Conservation (phyloP, 2,888 invertebrate genomes). For the Drosophila maculinotata region DNA sequence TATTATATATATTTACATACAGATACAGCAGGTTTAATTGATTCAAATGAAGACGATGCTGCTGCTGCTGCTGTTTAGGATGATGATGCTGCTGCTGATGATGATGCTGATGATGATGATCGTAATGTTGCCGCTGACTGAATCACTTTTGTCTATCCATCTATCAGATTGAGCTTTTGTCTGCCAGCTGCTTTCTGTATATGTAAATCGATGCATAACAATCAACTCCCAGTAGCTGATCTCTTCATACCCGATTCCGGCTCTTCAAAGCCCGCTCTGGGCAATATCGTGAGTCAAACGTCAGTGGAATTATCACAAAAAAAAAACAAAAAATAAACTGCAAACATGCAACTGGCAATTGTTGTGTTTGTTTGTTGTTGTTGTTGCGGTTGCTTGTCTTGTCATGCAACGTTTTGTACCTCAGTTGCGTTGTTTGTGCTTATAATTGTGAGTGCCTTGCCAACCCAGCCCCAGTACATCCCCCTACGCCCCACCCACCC, state of each 20-base stretch:
- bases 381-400: conserved; percentile 41
- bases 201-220: conserved; percentile 70
- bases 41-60: conserved; percentile 70
- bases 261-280: conserved; percentile 19
- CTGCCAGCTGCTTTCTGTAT: conserved; percentile 37
- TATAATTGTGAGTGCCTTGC: conserved; percentile 60
- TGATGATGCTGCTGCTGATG: conserved; percentile 32
- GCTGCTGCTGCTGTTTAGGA: conserved; percentile 20
- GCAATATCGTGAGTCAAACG: conserved; percentile 48
- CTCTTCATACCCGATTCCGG: conserved; percentile 36
- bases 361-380: conserved; percentile 29
- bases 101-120: conserved; percentile 27
- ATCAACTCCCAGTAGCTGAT: conserved; percentile 56
- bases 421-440: conserved; percentile 52
- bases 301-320: conserved; percentile 42
- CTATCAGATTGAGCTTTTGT: conserved; percentile 45
- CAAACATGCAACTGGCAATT: conserved; percentile 68
- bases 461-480: conserved; percentile 11
- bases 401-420: conserved; percentile 68
- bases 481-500: not conserved
- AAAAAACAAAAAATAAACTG: conserved; percentile 38
- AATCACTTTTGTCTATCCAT: conserved; percentile 63
- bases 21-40: conserved; percentile 63
- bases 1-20: conserved; percentile 5
- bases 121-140: conserved; percentile 29